A percentile compares a stretch with the other conserved stretches of the same genome.
phyloP scores from a whole-genome alignment of 1,140 invertebrate species.

The Platorchestia sp. region DNA sequence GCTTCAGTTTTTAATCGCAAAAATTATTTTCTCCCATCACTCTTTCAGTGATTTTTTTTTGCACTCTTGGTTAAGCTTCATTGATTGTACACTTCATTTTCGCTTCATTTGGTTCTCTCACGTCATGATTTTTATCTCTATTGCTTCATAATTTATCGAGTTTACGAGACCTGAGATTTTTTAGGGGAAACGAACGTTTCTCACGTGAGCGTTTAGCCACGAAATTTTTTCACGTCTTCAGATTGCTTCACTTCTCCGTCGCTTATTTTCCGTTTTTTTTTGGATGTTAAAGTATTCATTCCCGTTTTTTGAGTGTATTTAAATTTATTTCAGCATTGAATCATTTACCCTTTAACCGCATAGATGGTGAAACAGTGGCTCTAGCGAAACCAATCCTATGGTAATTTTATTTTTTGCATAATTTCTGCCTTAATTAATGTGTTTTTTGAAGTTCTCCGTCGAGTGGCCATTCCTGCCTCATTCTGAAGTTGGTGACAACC shows the following conservation, averaged over 20 bases:
- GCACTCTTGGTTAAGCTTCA: background rate
- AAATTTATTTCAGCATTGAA: too few species aligned
- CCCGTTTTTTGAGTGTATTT: background rate
- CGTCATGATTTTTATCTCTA: conserved; percentile 37
- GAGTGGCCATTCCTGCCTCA: too few species aligned
- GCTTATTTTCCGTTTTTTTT: background rate
- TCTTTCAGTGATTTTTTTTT: background rate
- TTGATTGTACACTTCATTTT: conserved; percentile 40
- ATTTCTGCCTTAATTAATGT: too few species aligned
- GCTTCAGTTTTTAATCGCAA: background rate
- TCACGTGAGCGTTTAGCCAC: background rate
- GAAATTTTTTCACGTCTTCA: background rate
- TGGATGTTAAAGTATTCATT: background rate
- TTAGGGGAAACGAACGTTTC: background rate
- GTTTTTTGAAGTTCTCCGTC: too few species aligned
- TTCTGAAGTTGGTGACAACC: too few species aligned
- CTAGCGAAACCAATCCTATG: too few species aligned
- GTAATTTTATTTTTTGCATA: too few species aligned
- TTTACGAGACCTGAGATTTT: background rate
- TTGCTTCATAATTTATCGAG: conserved; percentile 19
- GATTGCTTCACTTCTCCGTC: background rate
- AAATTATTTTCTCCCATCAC: background rate
- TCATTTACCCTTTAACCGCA: too few species aligned
- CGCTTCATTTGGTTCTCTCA: conserved; percentile 44
- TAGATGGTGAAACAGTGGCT: too few species aligned